Evolutionary conservation across 2,888 invertebrate genomes (phyloP).

Genomic region (Gerris lacustris): DNA sequence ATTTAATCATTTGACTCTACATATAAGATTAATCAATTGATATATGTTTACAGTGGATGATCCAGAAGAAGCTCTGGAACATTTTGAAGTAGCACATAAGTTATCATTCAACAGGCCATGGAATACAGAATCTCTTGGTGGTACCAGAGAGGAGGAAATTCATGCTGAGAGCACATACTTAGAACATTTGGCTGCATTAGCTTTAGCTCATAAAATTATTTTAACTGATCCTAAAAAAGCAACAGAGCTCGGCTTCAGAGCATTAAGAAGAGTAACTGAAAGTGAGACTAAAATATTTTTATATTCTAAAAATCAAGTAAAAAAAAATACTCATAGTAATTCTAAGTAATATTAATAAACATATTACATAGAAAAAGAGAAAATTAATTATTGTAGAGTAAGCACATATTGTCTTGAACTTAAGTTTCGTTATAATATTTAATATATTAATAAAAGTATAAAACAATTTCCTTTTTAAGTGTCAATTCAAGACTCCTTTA

Average conservation of each 20-base stretch:
- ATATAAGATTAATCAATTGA: no score
- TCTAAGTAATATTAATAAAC: not conserved
- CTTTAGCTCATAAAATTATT: not conserved
- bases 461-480: no score
- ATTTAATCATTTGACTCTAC: no score
- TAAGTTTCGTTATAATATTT: no score
- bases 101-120: not conserved
- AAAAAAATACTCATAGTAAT: not conserved
- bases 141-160: conserved; percentile 2
- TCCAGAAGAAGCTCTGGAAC: conserved; percentile 8
- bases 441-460: no score
- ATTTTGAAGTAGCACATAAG: not conserved
- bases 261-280: conserved; percentile 8
- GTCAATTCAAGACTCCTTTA: no score
- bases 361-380: no score
- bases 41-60: not conserved
- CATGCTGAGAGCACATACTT: not conserved
- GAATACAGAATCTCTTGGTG: not conserved
- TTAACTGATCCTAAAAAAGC: not conserved
- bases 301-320: not conserved
- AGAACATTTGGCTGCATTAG: not conserved
- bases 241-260: not conserved
- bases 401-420: no score
- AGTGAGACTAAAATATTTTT: not conserved
- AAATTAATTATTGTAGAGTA: no score